Evolutionary conservation across 1,140 invertebrate species (phyloP).

Genomic region (Listronotus bonariensis): DNA sequence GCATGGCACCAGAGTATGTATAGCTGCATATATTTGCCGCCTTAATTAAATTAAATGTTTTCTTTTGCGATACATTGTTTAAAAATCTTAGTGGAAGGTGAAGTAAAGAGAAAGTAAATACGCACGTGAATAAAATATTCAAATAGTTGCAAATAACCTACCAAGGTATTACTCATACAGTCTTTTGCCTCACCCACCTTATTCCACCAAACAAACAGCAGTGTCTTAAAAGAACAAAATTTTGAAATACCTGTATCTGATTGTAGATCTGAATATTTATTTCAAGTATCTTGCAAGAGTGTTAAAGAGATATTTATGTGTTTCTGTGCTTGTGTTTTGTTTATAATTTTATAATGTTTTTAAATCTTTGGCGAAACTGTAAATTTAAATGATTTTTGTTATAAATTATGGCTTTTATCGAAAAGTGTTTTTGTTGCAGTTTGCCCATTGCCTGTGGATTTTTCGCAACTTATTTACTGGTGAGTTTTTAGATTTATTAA

Average conservation of each 20-base stretch:
- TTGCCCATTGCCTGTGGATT: slow-evolving; percentile 51
- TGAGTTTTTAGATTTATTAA: too few species aligned
- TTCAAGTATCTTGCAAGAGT: too few species aligned
- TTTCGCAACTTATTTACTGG: slow-evolving; percentile 50
- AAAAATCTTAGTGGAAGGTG: slow-evolving; percentile 32
- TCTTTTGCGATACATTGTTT: slow-evolving; percentile 26
- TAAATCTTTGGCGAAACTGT: slow-evolving; percentile 30
- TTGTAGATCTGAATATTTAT: slow-evolving; percentile 6
- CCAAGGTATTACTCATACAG: slow-evolving; percentile 45
- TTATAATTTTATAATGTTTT: slow-evolving; percentile 26
- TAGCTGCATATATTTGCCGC: not conserved
- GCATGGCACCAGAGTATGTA: not conserved
- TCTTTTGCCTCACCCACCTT: slow-evolving; percentile 44
- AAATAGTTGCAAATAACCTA: slow-evolving; percentile 47
- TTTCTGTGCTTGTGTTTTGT: slow-evolving; percentile 1
- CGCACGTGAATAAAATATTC: slow-evolving; percentile 52
- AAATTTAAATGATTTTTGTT: slow-evolving; percentile 30
- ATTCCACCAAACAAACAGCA: slow-evolving; percentile 7
- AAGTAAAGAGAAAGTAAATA: slow-evolving; percentile 47
- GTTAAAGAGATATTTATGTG: not conserved
- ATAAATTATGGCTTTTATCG: slow-evolving; percentile 45
- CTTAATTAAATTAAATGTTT: not conserved
- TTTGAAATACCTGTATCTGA: not conserved
- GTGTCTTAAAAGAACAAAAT: slow-evolving; percentile 13
- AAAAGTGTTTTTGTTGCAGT: slow-evolving; percentile 52